These are phyloP conservation scores for Champsocephalus esox DNA, from an alignment of 2,797 vertebrate genomes.

Conservation along the genomic window DNA sequence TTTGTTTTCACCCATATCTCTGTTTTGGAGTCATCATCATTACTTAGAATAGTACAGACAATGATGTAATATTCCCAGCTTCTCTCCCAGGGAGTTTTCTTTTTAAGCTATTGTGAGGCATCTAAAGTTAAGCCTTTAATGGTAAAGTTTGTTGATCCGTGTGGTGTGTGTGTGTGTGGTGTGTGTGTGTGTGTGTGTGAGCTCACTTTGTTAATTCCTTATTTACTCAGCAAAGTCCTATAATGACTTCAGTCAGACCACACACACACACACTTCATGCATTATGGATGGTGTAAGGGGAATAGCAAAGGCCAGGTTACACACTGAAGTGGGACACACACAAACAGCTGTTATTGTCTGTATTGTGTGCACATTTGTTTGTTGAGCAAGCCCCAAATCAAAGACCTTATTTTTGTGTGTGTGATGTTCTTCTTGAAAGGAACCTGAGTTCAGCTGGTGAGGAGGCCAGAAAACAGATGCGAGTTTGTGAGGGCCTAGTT, in stretches of 20 bases:
- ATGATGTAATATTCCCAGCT: slow-evolving; percentile 35
- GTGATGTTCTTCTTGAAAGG: slow-evolving; percentile 74
- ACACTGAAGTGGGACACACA: slow-evolving; percentile 29
- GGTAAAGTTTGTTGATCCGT: slow-evolving; percentile 17
- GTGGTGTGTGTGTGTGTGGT: slow-evolving; percentile 1
- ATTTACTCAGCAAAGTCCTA: slow-evolving; percentile 57
- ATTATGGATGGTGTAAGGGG: slow-evolving; percentile 63
- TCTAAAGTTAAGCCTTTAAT: slow-evolving; percentile 49
- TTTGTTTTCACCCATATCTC: neutral
- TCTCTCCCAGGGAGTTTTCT: slow-evolving; percentile 23
- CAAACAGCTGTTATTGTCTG: slow-evolving; percentile 32
- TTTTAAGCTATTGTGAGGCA: slow-evolving; percentile 44
- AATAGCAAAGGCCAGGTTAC: slow-evolving; percentile 47
- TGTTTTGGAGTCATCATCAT: slow-evolving; percentile 19
- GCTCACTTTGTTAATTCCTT: slow-evolving; percentile 30
- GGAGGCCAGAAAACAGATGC: slow-evolving; percentile 96
- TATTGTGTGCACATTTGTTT: slow-evolving; percentile 54
- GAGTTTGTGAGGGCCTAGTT: slow-evolving; percentile 94
- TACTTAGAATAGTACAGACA: slow-evolving; percentile 19
- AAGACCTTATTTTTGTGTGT: slow-evolving; percentile 35
- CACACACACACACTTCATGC: slow-evolving; percentile 61
- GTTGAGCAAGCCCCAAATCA: slow-evolving; percentile 51
- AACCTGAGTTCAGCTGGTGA: slow-evolving; percentile 98
- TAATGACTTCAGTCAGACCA: slow-evolving; percentile 60
- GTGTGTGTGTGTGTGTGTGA: neutral